Evolutionary conservation across 1,140 invertebrate genomes (phyloP).

Genomic region (Ectropis grisescens): DNA sequence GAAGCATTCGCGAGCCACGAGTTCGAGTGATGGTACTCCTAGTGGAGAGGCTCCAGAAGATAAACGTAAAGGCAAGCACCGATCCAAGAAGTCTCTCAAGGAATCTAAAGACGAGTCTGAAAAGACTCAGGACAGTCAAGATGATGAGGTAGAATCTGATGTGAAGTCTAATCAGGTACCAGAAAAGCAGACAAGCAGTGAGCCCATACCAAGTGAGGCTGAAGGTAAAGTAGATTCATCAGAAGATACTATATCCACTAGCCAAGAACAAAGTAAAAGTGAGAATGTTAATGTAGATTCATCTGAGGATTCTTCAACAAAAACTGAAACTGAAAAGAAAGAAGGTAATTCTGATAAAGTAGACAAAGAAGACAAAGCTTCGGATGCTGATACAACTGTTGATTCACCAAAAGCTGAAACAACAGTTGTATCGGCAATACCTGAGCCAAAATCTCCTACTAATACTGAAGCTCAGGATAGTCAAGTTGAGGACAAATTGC

Average conservation of each 20-base stretch:
- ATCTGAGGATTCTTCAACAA: conserved; percentile 4
- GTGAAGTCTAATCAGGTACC: conserved; percentile 2
- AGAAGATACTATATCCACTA: conserved; percentile 41
- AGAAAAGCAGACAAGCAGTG: conserved; percentile 10
- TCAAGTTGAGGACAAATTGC: not conserved
- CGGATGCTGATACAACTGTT: conserved; percentile 49
- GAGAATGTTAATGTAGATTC: conserved; percentile 6
- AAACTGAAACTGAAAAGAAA: too few relatives aligned
- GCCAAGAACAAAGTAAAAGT: conserved; percentile 29
- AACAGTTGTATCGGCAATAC: conserved; percentile 7
- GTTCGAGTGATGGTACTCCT: conserved; percentile 50
- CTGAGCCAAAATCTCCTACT: not conserved
- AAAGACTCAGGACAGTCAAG: conserved; percentile 31
- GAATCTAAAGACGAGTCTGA: conserved; percentile 40
- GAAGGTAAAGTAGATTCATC: conserved; percentile 9
- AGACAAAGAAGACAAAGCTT: conserved; percentile 23
- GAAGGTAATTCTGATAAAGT: too few relatives aligned
- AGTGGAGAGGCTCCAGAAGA: conserved; percentile 42
- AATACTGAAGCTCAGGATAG: conserved; percentile 3
- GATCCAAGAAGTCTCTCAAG: conserved; percentile 29
- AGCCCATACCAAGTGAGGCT: conserved; percentile 15
- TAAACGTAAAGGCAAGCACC: conserved; percentile 43
- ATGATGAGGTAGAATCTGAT: conserved; percentile 23
- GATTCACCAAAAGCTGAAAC: conserved; percentile 32
- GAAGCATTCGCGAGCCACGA: conserved; percentile 51